phyloP scores from a whole-genome alignment of 2,113 vertebrate genomes.

The Tonatia bakeri region DNA sequence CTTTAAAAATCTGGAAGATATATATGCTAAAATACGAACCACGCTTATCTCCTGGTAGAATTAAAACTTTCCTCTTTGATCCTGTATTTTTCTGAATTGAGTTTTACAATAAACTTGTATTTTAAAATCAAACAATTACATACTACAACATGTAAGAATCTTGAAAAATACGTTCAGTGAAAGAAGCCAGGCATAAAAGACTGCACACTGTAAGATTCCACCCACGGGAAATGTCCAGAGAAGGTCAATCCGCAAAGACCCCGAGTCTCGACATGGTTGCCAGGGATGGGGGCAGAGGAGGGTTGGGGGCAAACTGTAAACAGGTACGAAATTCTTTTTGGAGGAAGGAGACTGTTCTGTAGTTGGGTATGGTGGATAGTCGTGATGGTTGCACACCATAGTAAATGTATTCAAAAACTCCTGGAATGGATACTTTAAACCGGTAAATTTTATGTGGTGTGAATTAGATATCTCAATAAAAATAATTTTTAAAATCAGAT shows the following conservation, averaged over 20 bases:
- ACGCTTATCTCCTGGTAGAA: background rate
- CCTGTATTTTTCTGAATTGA: background rate
- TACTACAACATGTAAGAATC: background rate
- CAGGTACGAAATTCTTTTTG: background rate
- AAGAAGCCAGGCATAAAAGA: background rate
- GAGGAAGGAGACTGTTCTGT: background rate
- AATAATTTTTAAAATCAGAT: background rate
- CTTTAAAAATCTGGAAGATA: background rate
- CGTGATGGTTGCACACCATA: background rate
- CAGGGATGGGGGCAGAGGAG: background rate
- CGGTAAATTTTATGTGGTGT: background rate
- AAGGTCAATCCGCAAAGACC: background rate
- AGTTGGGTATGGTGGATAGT: background rate
- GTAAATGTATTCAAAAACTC: background rate
- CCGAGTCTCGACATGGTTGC: background rate
- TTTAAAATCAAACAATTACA: conserved; percentile 10
- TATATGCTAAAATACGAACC: background rate
- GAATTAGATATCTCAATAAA: background rate
- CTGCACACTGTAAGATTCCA: background rate
- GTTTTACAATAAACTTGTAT: background rate
- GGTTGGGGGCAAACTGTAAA: background rate
- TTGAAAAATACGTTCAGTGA: background rate
- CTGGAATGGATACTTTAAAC: background rate
- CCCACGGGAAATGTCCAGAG: background rate
- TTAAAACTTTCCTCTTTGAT: background rate